Conservation (phyloP, 2,888 invertebrate species). For the Drosophila gaucha region DNA sequence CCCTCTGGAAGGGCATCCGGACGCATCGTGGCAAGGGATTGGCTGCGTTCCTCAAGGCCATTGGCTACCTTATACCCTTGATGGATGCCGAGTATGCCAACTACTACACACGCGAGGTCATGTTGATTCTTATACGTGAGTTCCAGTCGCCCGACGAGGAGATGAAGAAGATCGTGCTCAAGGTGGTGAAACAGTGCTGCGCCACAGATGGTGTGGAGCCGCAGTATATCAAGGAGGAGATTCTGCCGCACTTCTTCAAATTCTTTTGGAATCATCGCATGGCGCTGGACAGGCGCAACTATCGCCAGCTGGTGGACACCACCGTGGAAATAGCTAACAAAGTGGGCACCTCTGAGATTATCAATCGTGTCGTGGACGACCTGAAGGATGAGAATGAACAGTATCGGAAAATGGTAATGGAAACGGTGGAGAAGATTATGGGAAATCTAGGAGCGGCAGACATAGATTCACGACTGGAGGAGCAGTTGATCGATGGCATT, state of each 20-base stretch:
- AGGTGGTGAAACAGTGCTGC: slow-evolving; percentile 99
- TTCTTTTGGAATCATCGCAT: slow-evolving; percentile 99
- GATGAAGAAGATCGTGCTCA: slow-evolving; percentile 99
- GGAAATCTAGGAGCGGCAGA: slow-evolving; percentile 98
- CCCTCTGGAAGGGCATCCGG: slow-evolving; percentile 99
- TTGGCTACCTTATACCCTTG: slow-evolving; percentile 99
- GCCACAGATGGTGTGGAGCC: slow-evolving; percentile 99
- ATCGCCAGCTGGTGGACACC: slow-evolving; percentile 98
- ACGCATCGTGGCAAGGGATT: slow-evolving; percentile 96
- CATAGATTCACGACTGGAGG: slow-evolving; percentile 98
- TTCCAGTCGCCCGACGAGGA: slow-evolving; percentile 99
- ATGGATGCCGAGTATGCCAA: slow-evolving; percentile 99
- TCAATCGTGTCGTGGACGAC: slow-evolving; percentile 99
- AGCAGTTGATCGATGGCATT: slow-evolving; percentile 99
- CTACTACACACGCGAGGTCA: slow-evolving; percentile 98
- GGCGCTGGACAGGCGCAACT: slow-evolving; percentile 99
- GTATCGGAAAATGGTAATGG: slow-evolving; percentile 99
- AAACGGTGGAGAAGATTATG: slow-evolving; percentile 99
- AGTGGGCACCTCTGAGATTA: slow-evolving; percentile 99
- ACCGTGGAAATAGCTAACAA: slow-evolving; percentile 99
- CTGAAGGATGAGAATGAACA: slow-evolving; percentile 99
- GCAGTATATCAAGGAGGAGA: slow-evolving; percentile 99
- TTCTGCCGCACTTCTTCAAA: slow-evolving; percentile 98
- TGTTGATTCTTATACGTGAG: slow-evolving; percentile 97
- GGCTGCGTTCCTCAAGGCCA: slow-evolving; percentile 99